A percentile compares a stretch with the other conserved stretches of the same genome.
These are phyloP conservation scores for Scaptomyza montana DNA, from an alignment of 1,140 invertebrate genomes.

Conservation along the genomic window DNA sequence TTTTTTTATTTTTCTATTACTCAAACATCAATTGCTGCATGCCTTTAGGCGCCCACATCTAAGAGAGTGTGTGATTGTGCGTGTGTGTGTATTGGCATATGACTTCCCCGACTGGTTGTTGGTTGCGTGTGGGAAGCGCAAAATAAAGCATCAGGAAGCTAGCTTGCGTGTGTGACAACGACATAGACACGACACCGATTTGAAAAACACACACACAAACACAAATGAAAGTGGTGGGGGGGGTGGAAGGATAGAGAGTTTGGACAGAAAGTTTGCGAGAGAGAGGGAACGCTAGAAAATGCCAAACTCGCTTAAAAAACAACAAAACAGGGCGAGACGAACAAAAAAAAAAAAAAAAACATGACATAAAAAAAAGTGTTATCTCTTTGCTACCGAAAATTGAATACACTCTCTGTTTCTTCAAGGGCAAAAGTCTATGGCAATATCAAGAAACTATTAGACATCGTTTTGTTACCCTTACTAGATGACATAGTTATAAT, in stretches of 20 bases:
- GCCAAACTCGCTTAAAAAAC: constrained; percentile 17
- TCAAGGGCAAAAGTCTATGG: too few species aligned
- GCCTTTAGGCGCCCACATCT: constrained; percentile 7
- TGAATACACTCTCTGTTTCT: too few species aligned
- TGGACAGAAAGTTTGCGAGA: neutral
- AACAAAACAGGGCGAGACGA: too few species aligned
- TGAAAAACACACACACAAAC: constrained; percentile 17
- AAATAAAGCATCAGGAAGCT: constrained; percentile 23
- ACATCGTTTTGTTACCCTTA: too few species aligned
- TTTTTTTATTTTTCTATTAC: neutral
- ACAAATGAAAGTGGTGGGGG: too few species aligned
- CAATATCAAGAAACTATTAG: too few species aligned
- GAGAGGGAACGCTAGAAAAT: neutral
- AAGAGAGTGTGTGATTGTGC: neutral
- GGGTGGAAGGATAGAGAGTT: neutral
- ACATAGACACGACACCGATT: constrained; percentile 44
- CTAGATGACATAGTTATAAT: neutral
- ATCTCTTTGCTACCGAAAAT: neutral
- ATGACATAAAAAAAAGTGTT: neutral
- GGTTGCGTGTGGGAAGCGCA: constrained; percentile 19
- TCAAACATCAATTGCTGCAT: constrained; percentile 19
- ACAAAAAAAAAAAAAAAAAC: neutral
- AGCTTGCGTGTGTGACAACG: constrained; percentile 39
- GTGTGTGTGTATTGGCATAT: constrained; percentile 1
- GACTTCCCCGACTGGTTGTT: neutral